These are phyloP conservation scores for Herminia tarsipennalis DNA, from an alignment of 2,888 invertebrate species.

Conservation along the genomic window DNA sequence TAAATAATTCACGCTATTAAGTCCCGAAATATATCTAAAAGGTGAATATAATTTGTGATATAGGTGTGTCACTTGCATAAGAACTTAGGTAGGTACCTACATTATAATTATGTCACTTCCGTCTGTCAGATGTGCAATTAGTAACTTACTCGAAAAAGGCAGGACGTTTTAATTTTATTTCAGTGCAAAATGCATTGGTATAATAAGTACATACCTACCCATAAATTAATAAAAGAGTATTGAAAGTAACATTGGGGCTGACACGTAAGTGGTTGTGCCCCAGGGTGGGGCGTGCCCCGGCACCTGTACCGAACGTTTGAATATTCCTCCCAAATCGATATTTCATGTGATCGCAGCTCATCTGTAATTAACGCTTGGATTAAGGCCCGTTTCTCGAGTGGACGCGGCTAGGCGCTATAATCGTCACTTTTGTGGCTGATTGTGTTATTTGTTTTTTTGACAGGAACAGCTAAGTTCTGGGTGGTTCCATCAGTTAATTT, in stretches of 20 bases:
- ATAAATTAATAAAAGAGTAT: conserved; percentile 63
- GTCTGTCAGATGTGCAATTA: too few relatives aligned
- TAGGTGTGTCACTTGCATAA: too few relatives aligned
- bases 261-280: conserved; percentile 67
- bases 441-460: conserved; percentile 40
- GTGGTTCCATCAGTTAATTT: conserved; percentile 23
- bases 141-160: too few relatives aligned
- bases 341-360: conserved; percentile 73
- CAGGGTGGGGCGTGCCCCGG: conserved; percentile 70
- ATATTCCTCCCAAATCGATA: conserved; percentile 79
- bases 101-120: too few relatives aligned
- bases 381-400: conserved; percentile 62
- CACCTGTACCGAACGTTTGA: conserved; percentile 77
- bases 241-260: conserved; percentile 46
- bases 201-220: conserved; percentile 51
- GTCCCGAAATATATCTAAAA: too few relatives aligned
- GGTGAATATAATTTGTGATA: too few relatives aligned
- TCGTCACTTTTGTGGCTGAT: conserved; percentile 60
- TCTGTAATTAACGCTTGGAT: conserved; percentile 78
- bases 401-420: conserved; percentile 74
- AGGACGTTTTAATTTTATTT: too few relatives aligned
- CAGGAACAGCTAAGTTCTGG: conserved; percentile 9
- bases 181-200: conserved; percentile 43
- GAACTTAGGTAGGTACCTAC: too few relatives aligned
- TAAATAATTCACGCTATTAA: too few relatives aligned